phyloP scores from a whole-genome alignment of 64 coral and sea anemone genomes.

The Acropora tenuis region DNA sequence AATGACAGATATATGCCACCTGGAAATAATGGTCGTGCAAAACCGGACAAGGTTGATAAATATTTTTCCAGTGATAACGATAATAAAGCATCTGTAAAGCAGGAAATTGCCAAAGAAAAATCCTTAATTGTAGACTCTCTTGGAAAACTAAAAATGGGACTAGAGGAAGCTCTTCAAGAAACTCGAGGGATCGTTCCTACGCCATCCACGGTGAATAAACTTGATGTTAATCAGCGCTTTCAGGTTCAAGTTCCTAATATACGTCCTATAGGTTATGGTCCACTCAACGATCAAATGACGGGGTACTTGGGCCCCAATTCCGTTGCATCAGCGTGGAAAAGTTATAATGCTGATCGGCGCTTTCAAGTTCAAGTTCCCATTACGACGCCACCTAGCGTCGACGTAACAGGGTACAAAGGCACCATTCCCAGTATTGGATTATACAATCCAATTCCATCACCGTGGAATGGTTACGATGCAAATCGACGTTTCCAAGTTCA shows the following conservation, averaged over 20 bases:
- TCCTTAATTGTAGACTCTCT: slow-evolving; percentile 25
- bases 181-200: not conserved
- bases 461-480: no score
- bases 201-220: not conserved
- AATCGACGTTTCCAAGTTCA: no score
- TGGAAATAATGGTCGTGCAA: not conserved
- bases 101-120: slow-evolving; percentile 41
- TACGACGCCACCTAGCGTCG: no score
- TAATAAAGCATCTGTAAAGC: not conserved
- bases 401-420: no score
- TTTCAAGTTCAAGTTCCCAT: no score
- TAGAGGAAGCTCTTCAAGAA: slow-evolving; percentile 35
- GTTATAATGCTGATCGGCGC: no score
- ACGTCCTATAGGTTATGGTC: no score
- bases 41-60: not conserved
- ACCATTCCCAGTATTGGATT: no score
- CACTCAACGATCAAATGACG: no score
- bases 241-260: not conserved
- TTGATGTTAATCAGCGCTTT: not conserved
- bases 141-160: slow-evolving; percentile 27
- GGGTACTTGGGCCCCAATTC: no score
- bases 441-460: no score
- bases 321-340: no score
- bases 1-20: not conserved
- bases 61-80: not conserved